Evolutionary conservation across 2,797 vertebrate species (phyloP).

Genomic region (Melanotaenia trifasciata): DNA sequence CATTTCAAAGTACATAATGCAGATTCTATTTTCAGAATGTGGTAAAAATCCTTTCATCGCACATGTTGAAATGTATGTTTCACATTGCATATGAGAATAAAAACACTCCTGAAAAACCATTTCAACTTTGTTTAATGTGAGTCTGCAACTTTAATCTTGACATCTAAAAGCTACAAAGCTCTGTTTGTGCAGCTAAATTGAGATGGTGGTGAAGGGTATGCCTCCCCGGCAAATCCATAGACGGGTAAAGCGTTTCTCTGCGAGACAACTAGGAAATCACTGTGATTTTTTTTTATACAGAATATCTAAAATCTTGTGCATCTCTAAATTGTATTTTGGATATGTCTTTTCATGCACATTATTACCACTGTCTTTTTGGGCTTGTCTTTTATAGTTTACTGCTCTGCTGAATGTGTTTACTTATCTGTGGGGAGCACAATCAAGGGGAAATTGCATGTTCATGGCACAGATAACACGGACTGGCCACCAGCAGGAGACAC

Average conservation of each 20-base stretch:
- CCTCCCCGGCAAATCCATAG: constrained; percentile 42
- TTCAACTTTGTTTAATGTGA: constrained; percentile 28
- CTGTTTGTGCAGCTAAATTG: constrained; percentile 47
- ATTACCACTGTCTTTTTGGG: constrained; percentile 62
- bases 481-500: constrained; percentile 77
- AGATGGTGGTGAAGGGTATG: constrained; percentile 41
- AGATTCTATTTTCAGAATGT: constrained; percentile 10
- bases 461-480: constrained; percentile 77
- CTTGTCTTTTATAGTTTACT: constrained; percentile 72
- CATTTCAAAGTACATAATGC: constrained; percentile 44
- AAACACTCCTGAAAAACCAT: neutral
- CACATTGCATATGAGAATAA: constrained; percentile 9
- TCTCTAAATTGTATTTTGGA: constrained; percentile 49
- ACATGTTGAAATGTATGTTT: constrained; percentile 41
- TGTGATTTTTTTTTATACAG: constrained; percentile 29
- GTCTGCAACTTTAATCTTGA: constrained; percentile 28
- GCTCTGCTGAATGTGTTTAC: constrained; percentile 76
- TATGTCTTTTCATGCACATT: constrained; percentile 64
- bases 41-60: constrained; percentile 27
- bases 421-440: constrained; percentile 77
- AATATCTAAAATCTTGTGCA: constrained; percentile 41
- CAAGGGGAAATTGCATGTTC: constrained; percentile 82
- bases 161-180: constrained; percentile 27
- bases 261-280: constrained; percentile 52
- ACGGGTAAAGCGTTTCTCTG: constrained; percentile 23